A percentile compares a stretch with the other conserved stretches of the same genome.
phyloP scores from a whole-genome alignment of 2,888 invertebrate genomes.

The Tenthredo distinguenda region DNA sequence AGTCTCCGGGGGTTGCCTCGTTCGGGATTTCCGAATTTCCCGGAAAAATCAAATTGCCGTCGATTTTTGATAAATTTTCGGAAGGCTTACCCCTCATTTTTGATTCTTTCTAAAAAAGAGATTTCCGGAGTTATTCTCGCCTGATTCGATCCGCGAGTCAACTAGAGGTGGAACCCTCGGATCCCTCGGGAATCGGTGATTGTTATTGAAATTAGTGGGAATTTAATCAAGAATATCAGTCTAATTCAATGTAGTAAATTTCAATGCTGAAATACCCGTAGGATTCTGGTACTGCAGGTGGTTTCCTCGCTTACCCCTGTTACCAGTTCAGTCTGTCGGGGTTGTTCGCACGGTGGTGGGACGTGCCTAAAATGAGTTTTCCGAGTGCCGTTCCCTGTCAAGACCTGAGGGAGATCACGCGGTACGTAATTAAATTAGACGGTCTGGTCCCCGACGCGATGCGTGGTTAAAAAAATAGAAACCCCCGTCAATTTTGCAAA shows the following conservation, averaged over 20 bases:
- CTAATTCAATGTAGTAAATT: neutral
- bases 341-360: neutral
- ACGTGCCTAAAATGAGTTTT: constrained; percentile 26
- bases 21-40: neutral
- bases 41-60: no score
- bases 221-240: neutral
- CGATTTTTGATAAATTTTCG: no score
- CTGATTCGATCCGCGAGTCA: neutral
- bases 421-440: constrained; percentile 8
- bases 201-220: neutral
- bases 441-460: neutral
- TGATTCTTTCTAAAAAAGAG: neutral
- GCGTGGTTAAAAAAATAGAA: neutral
- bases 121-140: neutral
- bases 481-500: neutral
- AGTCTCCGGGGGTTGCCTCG: neutral
- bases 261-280: neutral
- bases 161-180: neutral
- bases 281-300: neutral
- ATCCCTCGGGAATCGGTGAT: neutral
- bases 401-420: constrained; percentile 20
- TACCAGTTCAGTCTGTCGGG: neutral
- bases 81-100: neutral
- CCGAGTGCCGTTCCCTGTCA: constrained; percentile 12
- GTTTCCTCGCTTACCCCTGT: neutral